A percentile compares a stretch with the other conserved stretches of the same genome.
Conservation (phyloP, 2,113 vertebrate genomes). For the Oxygymnocypris stewartii region DNA sequence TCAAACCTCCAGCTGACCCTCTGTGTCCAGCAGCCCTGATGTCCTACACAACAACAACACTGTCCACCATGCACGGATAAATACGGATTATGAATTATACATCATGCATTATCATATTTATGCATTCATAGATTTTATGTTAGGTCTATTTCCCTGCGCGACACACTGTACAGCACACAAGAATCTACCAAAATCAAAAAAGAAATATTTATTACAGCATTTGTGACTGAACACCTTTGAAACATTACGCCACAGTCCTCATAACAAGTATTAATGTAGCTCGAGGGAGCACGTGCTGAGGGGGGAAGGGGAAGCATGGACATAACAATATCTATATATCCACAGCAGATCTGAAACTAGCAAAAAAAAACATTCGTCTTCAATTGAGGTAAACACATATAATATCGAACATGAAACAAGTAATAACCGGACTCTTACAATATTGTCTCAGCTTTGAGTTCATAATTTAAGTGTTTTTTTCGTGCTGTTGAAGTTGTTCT, state of each 20-base stretch:
- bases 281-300: conserved; percentile 99
- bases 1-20: too few relatives aligned
- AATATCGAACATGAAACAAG: conserved; percentile 99
- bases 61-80: too few relatives aligned
- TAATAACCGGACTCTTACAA: conserved; percentile 99
- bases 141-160: conserved; percentile 28
- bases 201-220: conserved; percentile 99
- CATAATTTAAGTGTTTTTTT: conserved; percentile 79
- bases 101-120: neutral
- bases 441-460: conserved; percentile 94
- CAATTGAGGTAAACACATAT: conserved; percentile 99
- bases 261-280: conserved; percentile 99
- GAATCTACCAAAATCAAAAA: conserved; percentile 99
- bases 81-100: too few relatives aligned
- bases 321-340: conserved; percentile 99
- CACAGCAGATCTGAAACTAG: conserved; percentile 99
- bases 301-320: conserved; percentile 99
- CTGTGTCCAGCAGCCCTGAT: neutral
- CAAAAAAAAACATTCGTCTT: conserved; percentile 98
- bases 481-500: too few relatives aligned
- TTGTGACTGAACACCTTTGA: conserved; percentile 99
- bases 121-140: neutral
- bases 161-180: conserved; percentile 84
- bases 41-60: conserved; percentile 41
- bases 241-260: conserved; percentile 99